These are phyloP conservation scores for Drosophila bifasciata DNA, from an alignment of 1,140 invertebrate genomes.

Conservation along the genomic window DNA sequence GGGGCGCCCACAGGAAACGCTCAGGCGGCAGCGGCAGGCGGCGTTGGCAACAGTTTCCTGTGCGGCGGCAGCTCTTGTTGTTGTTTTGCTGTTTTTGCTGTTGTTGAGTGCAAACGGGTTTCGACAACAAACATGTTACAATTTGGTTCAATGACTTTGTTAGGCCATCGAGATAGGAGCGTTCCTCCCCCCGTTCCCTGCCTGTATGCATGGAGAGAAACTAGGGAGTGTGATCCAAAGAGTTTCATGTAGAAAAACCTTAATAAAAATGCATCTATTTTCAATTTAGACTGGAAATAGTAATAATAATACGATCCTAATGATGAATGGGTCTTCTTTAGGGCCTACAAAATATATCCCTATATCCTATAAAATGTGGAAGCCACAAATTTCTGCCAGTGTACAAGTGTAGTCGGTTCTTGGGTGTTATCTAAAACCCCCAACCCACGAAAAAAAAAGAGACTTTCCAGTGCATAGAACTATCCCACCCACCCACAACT, in stretches of 20 bases:
- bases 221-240: neutral
- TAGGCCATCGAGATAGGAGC: conserved; percentile 61
- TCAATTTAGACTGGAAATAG: no score
- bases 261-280: no score
- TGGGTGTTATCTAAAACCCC: conserved; percentile 49
- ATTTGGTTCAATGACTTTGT: conserved; percentile 80
- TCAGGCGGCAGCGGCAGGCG: conserved; percentile 49
- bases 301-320: no score
- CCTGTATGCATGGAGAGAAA: conserved; percentile 31
- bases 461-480: conserved; percentile 16
- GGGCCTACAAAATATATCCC: no score
- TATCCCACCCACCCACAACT: conserved; percentile 65
- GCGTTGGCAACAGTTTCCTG: conserved; percentile 79
- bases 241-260: no score
- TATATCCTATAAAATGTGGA: no score
- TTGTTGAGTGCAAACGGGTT: conserved; percentile 74
- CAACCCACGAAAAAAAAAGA: conserved; percentile 24
- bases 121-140: conserved; percentile 80
- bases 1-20: conserved; percentile 80
- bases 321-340: no score
- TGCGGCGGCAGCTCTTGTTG: conserved; percentile 46
- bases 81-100: conserved; percentile 37
- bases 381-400: conserved; percentile 3
- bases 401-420: neutral
- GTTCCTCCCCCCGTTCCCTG: neutral